Conservation (phyloP, 92 coral and sea anemone species). For the Plumapathes pennacea region DNA sequence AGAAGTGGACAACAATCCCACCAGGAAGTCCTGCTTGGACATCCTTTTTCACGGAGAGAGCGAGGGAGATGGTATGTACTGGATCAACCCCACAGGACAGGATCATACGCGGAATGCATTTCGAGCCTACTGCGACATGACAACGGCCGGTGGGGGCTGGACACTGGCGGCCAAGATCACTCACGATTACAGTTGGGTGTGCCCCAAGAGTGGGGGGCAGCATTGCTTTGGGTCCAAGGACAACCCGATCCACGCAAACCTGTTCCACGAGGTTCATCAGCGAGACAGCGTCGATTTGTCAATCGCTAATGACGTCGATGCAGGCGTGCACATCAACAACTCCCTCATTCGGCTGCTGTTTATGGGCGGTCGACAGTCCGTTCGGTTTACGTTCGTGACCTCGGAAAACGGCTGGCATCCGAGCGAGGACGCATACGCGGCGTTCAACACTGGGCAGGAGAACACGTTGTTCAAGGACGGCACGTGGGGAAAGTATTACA, state of each 20-base stretch:
- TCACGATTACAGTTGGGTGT: constrained; percentile 96
- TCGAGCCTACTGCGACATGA: constrained; percentile 95
- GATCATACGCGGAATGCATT: constrained; percentile 68
- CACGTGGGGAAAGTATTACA: constrained; percentile 77
- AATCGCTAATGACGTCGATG: constrained; percentile 69
- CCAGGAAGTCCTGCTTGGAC: constrained; percentile 82
- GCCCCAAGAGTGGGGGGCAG: constrained; percentile 79
- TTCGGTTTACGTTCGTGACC: constrained; percentile 85
- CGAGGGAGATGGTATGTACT: constrained; percentile 90
- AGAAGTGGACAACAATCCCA: constrained; percentile 50
- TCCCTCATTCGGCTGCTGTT: constrained; percentile 80
- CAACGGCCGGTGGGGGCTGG: constrained; percentile 98
- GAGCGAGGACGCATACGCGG: constrained; percentile 95
- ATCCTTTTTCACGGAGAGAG: constrained; percentile 75
- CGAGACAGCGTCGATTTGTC: constrained; percentile 87
- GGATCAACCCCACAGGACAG: constrained; percentile 84
- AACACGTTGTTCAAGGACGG: constrained; percentile 80
- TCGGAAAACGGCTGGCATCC: constrained; percentile 81
- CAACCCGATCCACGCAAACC: constrained; percentile 77
- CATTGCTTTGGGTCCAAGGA: constrained; percentile 67
- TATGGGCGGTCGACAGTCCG: constrained; percentile 85
- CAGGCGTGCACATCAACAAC: constrained; percentile 91
- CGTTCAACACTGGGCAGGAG: constrained; percentile 71
- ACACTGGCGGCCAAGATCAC: constrained; percentile 95
- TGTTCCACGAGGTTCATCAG: constrained; percentile 86